Conservation (phyloP, 2,888 invertebrate species). For the Mythimna ferrago region DNA sequence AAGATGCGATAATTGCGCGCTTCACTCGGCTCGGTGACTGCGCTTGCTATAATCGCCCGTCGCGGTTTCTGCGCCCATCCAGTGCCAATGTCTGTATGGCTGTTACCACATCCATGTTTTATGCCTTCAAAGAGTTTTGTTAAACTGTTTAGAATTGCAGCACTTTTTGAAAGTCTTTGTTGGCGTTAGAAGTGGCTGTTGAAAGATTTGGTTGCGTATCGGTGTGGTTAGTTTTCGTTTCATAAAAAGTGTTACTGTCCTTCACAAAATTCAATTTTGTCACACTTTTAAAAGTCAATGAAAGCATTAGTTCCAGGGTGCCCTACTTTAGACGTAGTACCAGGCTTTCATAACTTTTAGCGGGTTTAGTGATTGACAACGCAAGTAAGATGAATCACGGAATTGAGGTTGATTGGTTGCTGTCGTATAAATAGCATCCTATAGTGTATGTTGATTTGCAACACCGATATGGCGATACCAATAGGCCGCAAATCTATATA, state of each 20-base stretch:
- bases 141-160: background rate
- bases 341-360: background rate
- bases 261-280: background rate
- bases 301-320: background rate
- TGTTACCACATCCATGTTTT: slow-evolving; percentile 9
- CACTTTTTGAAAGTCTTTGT: slow-evolving; percentile 10
- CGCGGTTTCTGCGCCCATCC: slow-evolving; percentile 26
- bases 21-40: slow-evolving; percentile 13
- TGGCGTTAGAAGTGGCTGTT: slow-evolving; percentile 9
- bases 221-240: background rate
- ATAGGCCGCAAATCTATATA: background rate
- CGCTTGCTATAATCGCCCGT: slow-evolving; percentile 28
- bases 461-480: background rate
- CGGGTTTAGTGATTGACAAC: background rate
- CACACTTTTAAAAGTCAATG: no score
- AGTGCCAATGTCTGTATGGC: slow-evolving; percentile 26
- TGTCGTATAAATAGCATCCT: background rate
- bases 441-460: background rate
- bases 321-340: background rate
- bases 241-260: background rate
- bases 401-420: background rate
- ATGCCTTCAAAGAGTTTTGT: background rate
- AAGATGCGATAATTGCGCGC: slow-evolving; percentile 21
- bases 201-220: background rate
- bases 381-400: background rate